A percentile compares a stretch with the other conserved stretches of the same genome.
Conservation (phyloP, 2,113 vertebrate genomes). For the Orcinus orca region DNA sequence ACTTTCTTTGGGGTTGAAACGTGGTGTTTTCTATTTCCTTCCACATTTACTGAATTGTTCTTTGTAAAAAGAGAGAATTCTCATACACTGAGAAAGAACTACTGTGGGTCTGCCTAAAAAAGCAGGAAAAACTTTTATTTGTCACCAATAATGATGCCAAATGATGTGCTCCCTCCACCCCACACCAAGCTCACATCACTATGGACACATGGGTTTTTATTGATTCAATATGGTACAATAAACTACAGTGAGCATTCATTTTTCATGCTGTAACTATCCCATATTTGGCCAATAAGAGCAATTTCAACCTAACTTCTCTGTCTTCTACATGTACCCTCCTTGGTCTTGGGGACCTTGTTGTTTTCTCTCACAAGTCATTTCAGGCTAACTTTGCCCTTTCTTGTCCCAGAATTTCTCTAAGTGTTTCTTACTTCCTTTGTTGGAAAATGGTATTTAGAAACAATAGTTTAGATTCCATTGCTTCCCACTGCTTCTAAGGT, state of each 20-base stretch:
- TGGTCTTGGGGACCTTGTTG: accelerated
- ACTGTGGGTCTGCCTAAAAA: neutral
- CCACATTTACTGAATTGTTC: neutral
- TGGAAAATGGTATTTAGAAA: neutral
- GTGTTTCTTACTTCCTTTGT: neutral
- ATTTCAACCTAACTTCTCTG: neutral
- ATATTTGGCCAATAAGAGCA: accelerated
- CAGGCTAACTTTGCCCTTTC: neutral
- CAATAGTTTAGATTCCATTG: neutral
- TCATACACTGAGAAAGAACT: neutral
- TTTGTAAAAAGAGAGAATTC: neutral
- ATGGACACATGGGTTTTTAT: neutral
- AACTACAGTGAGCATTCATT: neutral
- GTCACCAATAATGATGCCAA: neutral
- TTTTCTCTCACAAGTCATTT: neutral
- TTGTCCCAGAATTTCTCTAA: neutral
- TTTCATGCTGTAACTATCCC: no score
- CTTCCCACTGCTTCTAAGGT: neutral
- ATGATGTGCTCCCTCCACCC: neutral
- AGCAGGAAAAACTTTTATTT: neutral
- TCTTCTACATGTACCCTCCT: accelerated
- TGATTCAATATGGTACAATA: no score
- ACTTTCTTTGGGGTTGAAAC: neutral
- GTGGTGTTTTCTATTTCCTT: neutral
- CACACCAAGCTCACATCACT: accelerated